These are phyloP conservation scores for Drosophila ogumai DNA, from an alignment of 1,140 invertebrate genomes.

Conservation along the genomic window DNA sequence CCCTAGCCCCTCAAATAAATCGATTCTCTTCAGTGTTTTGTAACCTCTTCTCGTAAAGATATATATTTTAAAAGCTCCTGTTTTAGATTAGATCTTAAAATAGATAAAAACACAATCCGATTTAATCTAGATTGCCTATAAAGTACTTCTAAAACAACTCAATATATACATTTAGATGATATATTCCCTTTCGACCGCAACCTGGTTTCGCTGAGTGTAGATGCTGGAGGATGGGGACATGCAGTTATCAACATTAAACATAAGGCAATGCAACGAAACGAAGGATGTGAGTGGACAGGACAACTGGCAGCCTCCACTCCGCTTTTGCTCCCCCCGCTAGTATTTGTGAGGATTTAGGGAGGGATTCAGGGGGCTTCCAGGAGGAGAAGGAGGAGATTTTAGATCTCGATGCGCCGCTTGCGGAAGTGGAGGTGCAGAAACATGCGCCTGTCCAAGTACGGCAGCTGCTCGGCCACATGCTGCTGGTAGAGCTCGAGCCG, in stretches of 20 bases:
- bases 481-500: slow-evolving; percentile 64
- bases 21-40: background rate
- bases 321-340: background rate
- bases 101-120: background rate
- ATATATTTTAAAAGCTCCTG: background rate
- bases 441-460: slow-evolving; percentile 80
- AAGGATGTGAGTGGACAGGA: slow-evolving; percentile 28
- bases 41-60: background rate
- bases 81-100: background rate
- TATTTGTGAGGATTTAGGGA: background rate
- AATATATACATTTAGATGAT: background rate
- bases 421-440: slow-evolving; percentile 79
- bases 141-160: background rate
- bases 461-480: slow-evolving; percentile 66
- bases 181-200: slow-evolving; percentile 3
- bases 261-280: slow-evolving; percentile 32
- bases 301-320: slow-evolving; percentile 33
- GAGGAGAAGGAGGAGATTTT: slow-evolving; percentile 18
- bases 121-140: background rate
- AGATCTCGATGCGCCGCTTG: slow-evolving; percentile 77
- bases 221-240: slow-evolving; percentile 33
- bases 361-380: background rate
- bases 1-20: background rate
- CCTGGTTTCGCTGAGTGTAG: background rate
- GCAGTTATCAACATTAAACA: slow-evolving; percentile 42